Evolutionary conservation across 2,888 invertebrate species (phyloP), one percentile per base, ranked within the genome.

Genomic region (Mesopsocus fuscifrons): DNA sequence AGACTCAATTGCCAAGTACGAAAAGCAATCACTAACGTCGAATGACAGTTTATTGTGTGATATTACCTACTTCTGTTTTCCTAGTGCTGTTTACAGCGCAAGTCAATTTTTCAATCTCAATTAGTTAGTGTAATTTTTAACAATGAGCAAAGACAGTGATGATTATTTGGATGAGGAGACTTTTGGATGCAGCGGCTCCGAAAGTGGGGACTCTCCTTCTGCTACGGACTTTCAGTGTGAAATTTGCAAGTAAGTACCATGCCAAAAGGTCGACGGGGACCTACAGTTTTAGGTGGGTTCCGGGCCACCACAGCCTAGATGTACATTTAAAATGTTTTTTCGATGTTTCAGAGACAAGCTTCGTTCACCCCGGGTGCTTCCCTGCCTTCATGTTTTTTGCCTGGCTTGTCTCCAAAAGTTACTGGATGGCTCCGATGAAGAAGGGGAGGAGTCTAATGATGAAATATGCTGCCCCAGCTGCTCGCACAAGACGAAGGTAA

Each of bases 311-410:
- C n/a, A n/a, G n/a, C n/a, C n/a, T n/a, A n/a, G n/a, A n/a, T n/a
- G n/a, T n/a, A n/a, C n/a, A n/a, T n/a, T n/a, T n/a, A n/a, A n/a
- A n/a, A n/a, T n/a, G n/a, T n/a, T n/a, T n/a, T n/a, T n/a, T n/a
- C n/a, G n/a, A n/a, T n/a, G n/a, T n/a, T n/a, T 50, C 56, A 77
- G 76, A 57, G 73, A 74, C 58, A 77, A 79, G 54, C 67, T 83
- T 56, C 74, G 73, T 60, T 73, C 77, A 59, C 92, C 94, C 46
- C 76, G 88, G 52, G 77, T 94, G 49, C 71, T 95, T 56, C 77
- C 82, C 54, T 95, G 94, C 64, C 76, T 95, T 59, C 94, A 95
- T 67, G 87, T 87, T 42, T 92, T 89, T 66, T 95, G 94, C 66
- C 85, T 89, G 65, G 72, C 74, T 51, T 95, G 94, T 64, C 70